Evolutionary conservation across 2,888 invertebrate species (phyloP), one percentile per base, ranked within the genome.

Genomic region (Malacosoma neustria): DNA sequence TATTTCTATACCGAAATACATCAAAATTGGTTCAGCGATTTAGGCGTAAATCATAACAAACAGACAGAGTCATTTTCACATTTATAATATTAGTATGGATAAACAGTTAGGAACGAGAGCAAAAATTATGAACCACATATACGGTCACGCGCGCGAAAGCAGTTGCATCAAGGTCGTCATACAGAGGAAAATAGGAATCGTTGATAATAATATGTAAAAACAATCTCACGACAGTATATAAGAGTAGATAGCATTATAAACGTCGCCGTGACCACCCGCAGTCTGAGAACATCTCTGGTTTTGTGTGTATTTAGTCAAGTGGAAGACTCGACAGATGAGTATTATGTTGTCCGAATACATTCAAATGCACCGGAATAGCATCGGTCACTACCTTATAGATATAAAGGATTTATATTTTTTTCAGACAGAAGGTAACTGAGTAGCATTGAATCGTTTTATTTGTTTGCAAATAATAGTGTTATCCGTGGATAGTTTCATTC

Each of bases 361-460:
- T 22, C 22, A 22, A 22, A 22, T 22, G 6, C 22, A 22, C 22
- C 5, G 9, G 9, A 22, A 22, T 4, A 22, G 22, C 59, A 70
- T 72, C 74, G 72, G 73, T 72, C 68, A 68, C 61, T 53, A 49
- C 60, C 49, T 51, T 48, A 51, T 49, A 50, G 54, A 50, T 61
- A 65, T 54, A 55, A 49, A 46, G 48, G 42, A 43, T 46, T 54
- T 42, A 55, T 57, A 44, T 50, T 60, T 61, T 61, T 65, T 67
- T 57, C 51, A 37, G 42, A 30, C 32, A 41, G 47, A 48, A 46
- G 48, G 53, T 56, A 59, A 57, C 57, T 58, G 71, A 60, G 74
- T 73, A 75, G 71, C 67, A 48, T 49, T 74, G 64, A 71, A 68
- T 63, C 71, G 69, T 52, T 52, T 52, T 72, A 63, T 72, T 77